Base-by-base conservation (phyloP, 2,888 invertebrate species). In the Exephanes ischioxanthus region DNA sequence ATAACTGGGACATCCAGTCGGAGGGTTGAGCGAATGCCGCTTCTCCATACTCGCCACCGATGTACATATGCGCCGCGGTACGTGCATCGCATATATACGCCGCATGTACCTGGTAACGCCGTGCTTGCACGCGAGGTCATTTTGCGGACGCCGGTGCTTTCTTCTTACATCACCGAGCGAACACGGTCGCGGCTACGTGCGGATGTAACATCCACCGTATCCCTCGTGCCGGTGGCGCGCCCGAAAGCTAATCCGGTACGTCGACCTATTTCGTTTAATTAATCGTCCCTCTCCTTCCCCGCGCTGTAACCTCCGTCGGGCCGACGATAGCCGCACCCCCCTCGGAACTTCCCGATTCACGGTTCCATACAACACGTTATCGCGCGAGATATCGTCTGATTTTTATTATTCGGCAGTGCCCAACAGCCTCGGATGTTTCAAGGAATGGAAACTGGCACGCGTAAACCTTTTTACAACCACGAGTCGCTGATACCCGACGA, bases 71-170 rank as follows among this genome's bases (percentile, higher is more conserved):
- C 45, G 16, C 45, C 2, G 6, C 58, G 33, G 48, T 67, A 41
- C 45, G 53, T 67, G 67, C 67, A 67, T 51, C 63, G 37, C 9
- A 75, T 30, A 53, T 51, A 77, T 48, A 70, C 67, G 41, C 61
- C 26, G 55, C 55, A 45, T 66, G 73, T 78, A 55, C 72, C 41
- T 75, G 78, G 77, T 86, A 63, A 68, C 84, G 77, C 68, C 48
- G 86, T 68, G 76, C 77, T 86, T 75, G 83, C 86, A 86, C 83
- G 86, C 84, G 84, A 86, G 84, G 80, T 86, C 80, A 84, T 84
- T 84, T 76, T 72, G 72, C 79, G 82, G 53, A 85, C 82, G 85
- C 71, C 80, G 67, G 67, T 80, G 83, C 85, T 85, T 83, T 83
- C 85, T 82, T 79, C 80, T 82, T 85, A 80, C 79, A 85, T 80